A percentile compares a stretch with the other conserved stretches of the same genome.
Evolutionary conservation across 1,140 invertebrate genomes (phyloP).

Genomic region (Caenorhabditis brenneri): DNA sequence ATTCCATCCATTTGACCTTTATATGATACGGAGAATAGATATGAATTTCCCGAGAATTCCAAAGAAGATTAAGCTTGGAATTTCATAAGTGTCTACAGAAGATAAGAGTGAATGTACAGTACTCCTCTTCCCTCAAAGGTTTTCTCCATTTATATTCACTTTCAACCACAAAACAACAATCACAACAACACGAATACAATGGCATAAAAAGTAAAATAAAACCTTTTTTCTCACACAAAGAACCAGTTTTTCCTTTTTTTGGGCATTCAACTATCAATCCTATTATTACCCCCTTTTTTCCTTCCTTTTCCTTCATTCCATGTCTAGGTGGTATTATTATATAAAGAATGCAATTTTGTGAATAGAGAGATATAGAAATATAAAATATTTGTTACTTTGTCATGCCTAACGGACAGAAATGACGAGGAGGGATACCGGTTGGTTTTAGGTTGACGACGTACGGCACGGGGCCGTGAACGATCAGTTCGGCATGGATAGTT

Average conservation of each 20-base stretch:
- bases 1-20: not conserved
- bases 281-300: conserved; percentile 12
- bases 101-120: not conserved
- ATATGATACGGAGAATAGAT: conserved; percentile 28
- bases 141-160: not conserved
- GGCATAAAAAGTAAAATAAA: conserved; percentile 38
- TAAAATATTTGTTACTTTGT: conserved; percentile 14
- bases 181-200: conserved; percentile 40
- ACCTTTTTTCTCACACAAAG: conserved; percentile 30
- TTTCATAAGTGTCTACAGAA: not conserved
- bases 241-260: conserved; percentile 32
- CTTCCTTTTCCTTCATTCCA: too few relatives aligned
- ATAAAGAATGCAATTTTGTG: not conserved
- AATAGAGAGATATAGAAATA: not conserved
- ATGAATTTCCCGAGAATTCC: conserved; percentile 14
- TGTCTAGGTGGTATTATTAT: not conserved
- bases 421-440: not conserved
- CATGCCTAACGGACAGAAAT: conserved; percentile 32
- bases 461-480: not conserved
- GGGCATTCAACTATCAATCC: conserved; percentile 28
- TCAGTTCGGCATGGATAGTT: conserved; percentile 10
- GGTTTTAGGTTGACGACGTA: not conserved
- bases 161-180: not conserved
- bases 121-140: not conserved
- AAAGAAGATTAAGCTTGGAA: not conserved